phyloP scores from a whole-genome alignment of 2,888 invertebrate species.

The Agapostemon virescens region DNA sequence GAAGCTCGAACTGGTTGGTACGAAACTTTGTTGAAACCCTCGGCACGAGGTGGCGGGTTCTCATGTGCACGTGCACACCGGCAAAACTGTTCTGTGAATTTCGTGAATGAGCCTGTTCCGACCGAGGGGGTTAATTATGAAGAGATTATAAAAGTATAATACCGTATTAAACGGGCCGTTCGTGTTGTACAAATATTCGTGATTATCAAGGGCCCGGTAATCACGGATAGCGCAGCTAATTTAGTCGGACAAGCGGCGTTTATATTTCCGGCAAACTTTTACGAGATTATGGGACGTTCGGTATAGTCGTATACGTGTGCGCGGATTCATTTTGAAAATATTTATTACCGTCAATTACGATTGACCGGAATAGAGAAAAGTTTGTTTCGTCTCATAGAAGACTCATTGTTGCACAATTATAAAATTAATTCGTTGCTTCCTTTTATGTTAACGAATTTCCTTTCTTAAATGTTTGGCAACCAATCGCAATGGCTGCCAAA shows the following conservation, averaged over 20 bases:
- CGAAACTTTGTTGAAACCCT: constrained; percentile 61
- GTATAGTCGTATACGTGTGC: too few relatives aligned
- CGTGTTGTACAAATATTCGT: constrained; percentile 6
- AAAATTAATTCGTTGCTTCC: too few relatives aligned
- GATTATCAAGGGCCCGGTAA: constrained; percentile 16
- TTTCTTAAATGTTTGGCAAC: neutral
- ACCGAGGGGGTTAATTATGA: constrained; percentile 37
- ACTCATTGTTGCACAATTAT: too few relatives aligned
- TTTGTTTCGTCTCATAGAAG: too few relatives aligned
- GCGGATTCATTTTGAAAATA: too few relatives aligned
- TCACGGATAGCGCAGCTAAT: neutral
- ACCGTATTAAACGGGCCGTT: constrained; percentile 12
- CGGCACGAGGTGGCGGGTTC: constrained; percentile 23
- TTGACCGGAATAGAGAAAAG: too few relatives aligned
- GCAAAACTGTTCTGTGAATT: constrained; percentile 38
- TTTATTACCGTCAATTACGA: too few relatives aligned
- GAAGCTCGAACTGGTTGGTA: constrained; percentile 66
- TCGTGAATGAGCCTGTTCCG: constrained; percentile 30
- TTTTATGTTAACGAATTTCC: neutral
- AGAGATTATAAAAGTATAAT: constrained; percentile 30
- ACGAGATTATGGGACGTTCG: neutral
- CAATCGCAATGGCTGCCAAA: neutral
- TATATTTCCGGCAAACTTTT: neutral
- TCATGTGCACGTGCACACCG: constrained; percentile 30
- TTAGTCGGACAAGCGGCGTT: neutral